Conservation (phyloP, 2,797 vertebrate genomes). For the Sternotherus odoratus region DNA sequence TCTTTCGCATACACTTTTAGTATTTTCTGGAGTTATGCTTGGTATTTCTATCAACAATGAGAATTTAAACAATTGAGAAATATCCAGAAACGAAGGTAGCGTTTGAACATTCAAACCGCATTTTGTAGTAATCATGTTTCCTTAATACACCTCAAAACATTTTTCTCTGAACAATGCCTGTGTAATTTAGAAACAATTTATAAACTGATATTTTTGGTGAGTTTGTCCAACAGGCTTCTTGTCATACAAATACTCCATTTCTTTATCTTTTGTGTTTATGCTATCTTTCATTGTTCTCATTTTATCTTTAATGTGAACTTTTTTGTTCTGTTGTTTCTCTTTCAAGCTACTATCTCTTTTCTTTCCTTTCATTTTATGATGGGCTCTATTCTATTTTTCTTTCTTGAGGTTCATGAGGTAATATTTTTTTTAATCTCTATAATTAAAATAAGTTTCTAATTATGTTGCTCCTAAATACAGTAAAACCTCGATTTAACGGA, state of each 20-base stretch:
- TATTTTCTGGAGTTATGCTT: slow-evolving; percentile 57
- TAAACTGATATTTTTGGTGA: slow-evolving; percentile 16
- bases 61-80: slow-evolving; percentile 28
- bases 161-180: neutral
- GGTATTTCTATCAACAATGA: slow-evolving; percentile 31
- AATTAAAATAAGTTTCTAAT: slow-evolving; percentile 28
- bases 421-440: neutral
- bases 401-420: neutral
- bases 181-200: slow-evolving; percentile 38
- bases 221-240: slow-evolving; percentile 3
- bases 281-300: slow-evolving; percentile 7
- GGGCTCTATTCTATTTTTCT: slow-evolving; percentile 6
- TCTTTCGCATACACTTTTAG: slow-evolving; percentile 29
- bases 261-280: slow-evolving; percentile 29
- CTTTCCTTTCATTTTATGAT: neutral
- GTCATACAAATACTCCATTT: neutral
- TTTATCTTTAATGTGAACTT: slow-evolving; percentile 1
- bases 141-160: slow-evolving; percentile 24
- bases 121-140: slow-evolving; percentile 43
- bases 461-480: slow-evolving; percentile 31
- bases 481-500: too few relatives aligned
- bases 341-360: neutral
- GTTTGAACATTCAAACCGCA: neutral
- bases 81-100: neutral
- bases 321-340: neutral